Conservation (phyloP, 2,797 vertebrate species). For the Lutjanus argentimaculatus region DNA sequence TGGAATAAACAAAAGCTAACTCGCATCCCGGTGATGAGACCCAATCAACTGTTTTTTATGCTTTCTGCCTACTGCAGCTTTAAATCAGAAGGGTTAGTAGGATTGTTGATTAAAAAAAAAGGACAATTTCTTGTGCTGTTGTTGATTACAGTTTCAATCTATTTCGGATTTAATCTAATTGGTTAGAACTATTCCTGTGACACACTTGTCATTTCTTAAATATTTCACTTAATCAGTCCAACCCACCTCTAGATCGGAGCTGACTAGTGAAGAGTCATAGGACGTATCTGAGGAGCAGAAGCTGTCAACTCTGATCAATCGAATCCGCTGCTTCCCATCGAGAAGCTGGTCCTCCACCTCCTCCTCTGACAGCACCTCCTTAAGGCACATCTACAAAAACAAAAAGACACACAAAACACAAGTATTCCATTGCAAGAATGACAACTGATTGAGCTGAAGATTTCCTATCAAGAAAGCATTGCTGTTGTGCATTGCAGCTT, state of each 20-base stretch:
- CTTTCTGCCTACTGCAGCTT: background rate
- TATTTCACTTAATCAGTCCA: background rate
- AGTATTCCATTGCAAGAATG: background rate
- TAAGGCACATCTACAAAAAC: conserved; percentile 68
- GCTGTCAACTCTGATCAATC: conserved; percentile 76
- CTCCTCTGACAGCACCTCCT: conserved; percentile 76
- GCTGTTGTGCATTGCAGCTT: background rate
- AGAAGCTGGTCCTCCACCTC: conserved; percentile 42
- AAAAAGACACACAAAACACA: background rate
- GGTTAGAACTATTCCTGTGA: background rate
- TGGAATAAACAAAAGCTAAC: too few relatives aligned
- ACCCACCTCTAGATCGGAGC: conserved; percentile 90
- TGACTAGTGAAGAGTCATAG: conserved; percentile 83
- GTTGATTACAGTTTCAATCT: background rate
- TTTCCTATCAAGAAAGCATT: background rate
- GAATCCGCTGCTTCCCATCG: conserved; percentile 46
- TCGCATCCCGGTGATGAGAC: too few relatives aligned
- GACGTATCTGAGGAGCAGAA: conserved; percentile 82
- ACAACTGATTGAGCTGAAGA: background rate
- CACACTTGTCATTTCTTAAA: background rate
- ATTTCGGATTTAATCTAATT: background rate
- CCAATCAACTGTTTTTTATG: too few relatives aligned
- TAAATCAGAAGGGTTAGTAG: background rate
- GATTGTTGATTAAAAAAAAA: background rate
- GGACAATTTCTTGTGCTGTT: background rate